phyloP scores from a whole-genome alignment of 35 echinoderm and acorn worm species.

The Apostichopus parvimensis region DNA sequence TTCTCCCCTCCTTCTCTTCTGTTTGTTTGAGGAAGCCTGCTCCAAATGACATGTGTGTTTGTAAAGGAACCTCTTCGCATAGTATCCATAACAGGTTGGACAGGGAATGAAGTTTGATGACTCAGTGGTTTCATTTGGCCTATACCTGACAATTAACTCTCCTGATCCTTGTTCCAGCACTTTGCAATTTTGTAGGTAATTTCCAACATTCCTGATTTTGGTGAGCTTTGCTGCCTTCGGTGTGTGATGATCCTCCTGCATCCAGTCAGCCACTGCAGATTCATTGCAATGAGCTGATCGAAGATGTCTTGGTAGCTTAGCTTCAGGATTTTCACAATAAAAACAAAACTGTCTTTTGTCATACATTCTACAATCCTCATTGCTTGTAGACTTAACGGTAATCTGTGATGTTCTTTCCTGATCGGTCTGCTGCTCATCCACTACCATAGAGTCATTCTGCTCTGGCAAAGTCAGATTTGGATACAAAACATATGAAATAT shows the following conservation, averaged over 20 bases:
- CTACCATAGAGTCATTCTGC: too few species aligned
- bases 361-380: conserved; percentile 28
- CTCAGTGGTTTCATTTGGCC: conserved; percentile 44
- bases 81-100: too few species aligned
- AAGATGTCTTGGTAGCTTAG: conserved; percentile 20
- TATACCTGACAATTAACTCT: conserved; percentile 60
- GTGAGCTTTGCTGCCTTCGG: conserved; percentile 31
- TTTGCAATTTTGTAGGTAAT: conserved; percentile 49
- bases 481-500: background rate
- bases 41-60: conserved; percentile 66
- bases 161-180: conserved; percentile 21
- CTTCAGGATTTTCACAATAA: conserved; percentile 24
- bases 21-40: too few species aligned
- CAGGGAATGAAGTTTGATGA: conserved; percentile 55
- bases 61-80: conserved; percentile 34
- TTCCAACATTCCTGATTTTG: conserved; percentile 40
- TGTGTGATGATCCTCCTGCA: background rate
- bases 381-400: conserved; percentile 50
- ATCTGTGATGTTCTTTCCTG: background rate
- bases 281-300: background rate
- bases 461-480: background rate
- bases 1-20: conserved; percentile 21
- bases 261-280: conserved; percentile 6
- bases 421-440: background rate
- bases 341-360: conserved; percentile 34